Base-by-base conservation (phyloP, 1,140 invertebrate species). In the Myzus persicae region DNA sequence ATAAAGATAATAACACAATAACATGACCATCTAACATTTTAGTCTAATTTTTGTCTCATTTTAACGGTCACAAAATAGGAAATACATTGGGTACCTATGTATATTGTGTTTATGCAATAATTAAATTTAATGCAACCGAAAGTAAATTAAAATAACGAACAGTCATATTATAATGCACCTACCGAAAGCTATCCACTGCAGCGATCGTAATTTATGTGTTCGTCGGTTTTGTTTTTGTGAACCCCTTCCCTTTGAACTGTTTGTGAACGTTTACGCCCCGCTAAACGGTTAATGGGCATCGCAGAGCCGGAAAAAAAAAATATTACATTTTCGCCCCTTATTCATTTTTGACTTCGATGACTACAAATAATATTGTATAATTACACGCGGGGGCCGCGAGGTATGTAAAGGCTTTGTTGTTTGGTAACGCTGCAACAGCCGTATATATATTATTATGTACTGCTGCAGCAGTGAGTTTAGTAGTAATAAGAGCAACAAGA, bases 361-460 rank as follows among this genome's bases (percentile, higher is more conserved):
- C 91, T 92, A 92, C 91, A 92, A 92, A 92, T 84, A 84, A 92
- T 76, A 76, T 76, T 82, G 91, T 92, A 92, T 92, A 92, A 92
- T 92, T 92, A 92, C 76, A 40, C 9, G 42, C 40, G 42, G 76
- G 91, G 44, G 44, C 36, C 18, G 90, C 40, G 59, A n/a, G 67
- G 54, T 40, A 76, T 48, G 14, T 67, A 92, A 48, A 48, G 40
- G 81, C 91, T 92, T 84, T 92, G 91, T 92, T 46, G 24, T 90
- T 90, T 7, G 51, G 26, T 2, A 90, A 90, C 26, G 88, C n/a
- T n/a, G n/a, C 51, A 90, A 90, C 88, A 59, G 88, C 88, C 40
- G 88, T 90, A 59, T 54, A 85, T 87, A 88, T 44, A 54, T 90
- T 40, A 54, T 88, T 51, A 48, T 36, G 20, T 31, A 89, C 9